Percentiles rank a stretch among this genome's conserved stretches.
phyloP scores from a whole-genome alignment of 2,113 vertebrate species.

The Zosterops japonicus region DNA sequence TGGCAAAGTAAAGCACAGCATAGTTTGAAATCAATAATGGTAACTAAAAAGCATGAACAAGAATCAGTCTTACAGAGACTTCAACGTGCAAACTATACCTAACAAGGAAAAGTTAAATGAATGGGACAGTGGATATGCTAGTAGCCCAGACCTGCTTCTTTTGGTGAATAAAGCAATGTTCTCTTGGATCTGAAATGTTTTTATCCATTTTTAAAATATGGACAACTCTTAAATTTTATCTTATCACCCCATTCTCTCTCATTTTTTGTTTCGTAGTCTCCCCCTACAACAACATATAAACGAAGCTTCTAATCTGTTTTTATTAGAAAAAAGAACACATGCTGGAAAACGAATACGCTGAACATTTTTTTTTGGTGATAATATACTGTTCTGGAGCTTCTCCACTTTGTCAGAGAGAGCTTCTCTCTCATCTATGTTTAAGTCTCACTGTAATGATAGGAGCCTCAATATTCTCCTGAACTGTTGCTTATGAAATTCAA shows the following conservation, averaged over 20 bases:
- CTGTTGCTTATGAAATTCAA: background rate
- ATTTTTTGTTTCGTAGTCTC: background rate
- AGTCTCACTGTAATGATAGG: background rate
- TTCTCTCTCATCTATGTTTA: background rate
- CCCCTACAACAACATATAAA: background rate
- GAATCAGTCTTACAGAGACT: background rate
- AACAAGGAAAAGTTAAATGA: background rate
- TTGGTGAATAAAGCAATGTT: background rate
- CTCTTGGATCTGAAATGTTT: background rate
- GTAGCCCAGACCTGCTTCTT: background rate
- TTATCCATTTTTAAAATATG: background rate
- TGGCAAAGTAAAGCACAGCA: constrained; percentile 36
- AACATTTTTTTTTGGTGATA: background rate
- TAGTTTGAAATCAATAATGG: constrained; percentile 7
- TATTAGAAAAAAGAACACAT: background rate
- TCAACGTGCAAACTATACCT: background rate
- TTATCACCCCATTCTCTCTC: background rate
- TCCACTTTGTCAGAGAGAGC: background rate
- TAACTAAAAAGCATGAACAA: background rate
- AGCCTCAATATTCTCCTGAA: background rate
- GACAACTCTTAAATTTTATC: background rate
- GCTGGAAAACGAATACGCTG: background rate
- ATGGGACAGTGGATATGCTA: background rate
- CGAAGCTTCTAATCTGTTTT: background rate
- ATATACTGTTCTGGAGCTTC: background rate